These are phyloP conservation scores for Dorcus parallelipipedus DNA, from an alignment of 2,888 invertebrate genomes.

Conservation along the genomic window DNA sequence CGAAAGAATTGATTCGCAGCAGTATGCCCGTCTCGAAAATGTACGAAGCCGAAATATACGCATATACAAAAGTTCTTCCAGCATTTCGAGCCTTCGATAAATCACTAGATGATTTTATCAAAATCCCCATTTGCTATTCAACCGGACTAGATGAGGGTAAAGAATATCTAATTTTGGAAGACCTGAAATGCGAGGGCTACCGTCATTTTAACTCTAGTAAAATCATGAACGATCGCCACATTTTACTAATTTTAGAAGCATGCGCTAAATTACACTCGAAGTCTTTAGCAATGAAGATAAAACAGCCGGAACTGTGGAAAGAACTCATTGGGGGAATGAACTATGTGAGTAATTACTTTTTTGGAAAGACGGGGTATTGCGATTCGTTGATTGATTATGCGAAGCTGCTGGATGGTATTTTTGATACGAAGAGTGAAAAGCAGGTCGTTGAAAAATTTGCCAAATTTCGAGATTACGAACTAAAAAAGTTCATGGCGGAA, in stretches of 20 bases:
- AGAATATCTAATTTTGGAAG: constrained; percentile 26
- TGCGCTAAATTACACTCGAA: constrained; percentile 10
- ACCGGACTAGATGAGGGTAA: constrained; percentile 15
- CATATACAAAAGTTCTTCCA: constrained; percentile 29
- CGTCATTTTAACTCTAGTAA: constrained; percentile 2
- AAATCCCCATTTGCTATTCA: constrained; percentile 20
- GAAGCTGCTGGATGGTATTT: neutral
- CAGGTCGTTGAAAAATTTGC: neutral
- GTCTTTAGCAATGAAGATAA: constrained; percentile 4
- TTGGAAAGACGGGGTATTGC: constrained; percentile 6
- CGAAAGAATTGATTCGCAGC: constrained; percentile 23
- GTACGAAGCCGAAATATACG: constrained; percentile 31
- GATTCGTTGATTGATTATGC: constrained; percentile 5
- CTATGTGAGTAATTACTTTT: constrained; percentile 3
- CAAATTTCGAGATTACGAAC: constrained; percentile 1
- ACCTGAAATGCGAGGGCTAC: constrained; percentile 21
- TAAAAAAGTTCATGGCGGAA: constrained; percentile 5
- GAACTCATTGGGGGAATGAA: neutral
- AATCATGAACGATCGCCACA: constrained; percentile 6
- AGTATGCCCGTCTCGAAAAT: constrained; percentile 21
- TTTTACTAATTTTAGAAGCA: constrained; percentile 6
- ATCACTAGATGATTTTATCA: constrained; percentile 16
- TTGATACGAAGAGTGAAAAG: neutral
- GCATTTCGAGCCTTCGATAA: constrained; percentile 21
- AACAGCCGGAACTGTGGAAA: neutral